Percentiles rank a stretch among this genome's conserved stretches.
phyloP scores from a whole-genome alignment of 2,113 vertebrate genomes.

The Albula goreensis region DNA sequence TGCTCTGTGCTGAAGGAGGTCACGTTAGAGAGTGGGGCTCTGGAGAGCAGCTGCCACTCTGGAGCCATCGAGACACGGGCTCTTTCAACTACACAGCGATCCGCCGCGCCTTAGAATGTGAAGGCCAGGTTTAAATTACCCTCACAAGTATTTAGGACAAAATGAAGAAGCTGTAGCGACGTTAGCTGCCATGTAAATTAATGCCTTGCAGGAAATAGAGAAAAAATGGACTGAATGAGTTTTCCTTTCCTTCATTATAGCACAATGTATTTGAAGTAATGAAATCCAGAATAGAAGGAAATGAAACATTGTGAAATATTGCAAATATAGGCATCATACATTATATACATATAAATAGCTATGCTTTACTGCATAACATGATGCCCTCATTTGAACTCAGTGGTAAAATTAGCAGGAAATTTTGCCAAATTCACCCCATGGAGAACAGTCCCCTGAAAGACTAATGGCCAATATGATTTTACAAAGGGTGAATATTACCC shows the following conservation, averaged over 20 bases:
- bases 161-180: neutral
- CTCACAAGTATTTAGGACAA: neutral
- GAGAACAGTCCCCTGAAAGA: too few relatives aligned
- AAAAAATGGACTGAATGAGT: neutral
- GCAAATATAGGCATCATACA: too few relatives aligned
- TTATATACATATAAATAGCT: too few relatives aligned
- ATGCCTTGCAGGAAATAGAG: neutral
- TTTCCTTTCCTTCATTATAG: neutral
- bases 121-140: too few relatives aligned
- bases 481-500: too few relatives aligned
- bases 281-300: neutral
- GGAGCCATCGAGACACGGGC: neutral
- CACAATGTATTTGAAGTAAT: neutral
- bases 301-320: too few relatives aligned
- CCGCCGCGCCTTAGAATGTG: neutral
- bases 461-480: too few relatives aligned
- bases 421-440: too few relatives aligned
- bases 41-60: neutral
- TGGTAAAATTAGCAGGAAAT: too few relatives aligned
- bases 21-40: neutral
- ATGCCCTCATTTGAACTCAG: too few relatives aligned
- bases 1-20: conserved; percentile 4
- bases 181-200: neutral
- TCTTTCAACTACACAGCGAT: neutral
- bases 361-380: too few relatives aligned